Base-by-base conservation (phyloP, 1,140 invertebrate species). In the Anadara kagoshimensis region DNA sequence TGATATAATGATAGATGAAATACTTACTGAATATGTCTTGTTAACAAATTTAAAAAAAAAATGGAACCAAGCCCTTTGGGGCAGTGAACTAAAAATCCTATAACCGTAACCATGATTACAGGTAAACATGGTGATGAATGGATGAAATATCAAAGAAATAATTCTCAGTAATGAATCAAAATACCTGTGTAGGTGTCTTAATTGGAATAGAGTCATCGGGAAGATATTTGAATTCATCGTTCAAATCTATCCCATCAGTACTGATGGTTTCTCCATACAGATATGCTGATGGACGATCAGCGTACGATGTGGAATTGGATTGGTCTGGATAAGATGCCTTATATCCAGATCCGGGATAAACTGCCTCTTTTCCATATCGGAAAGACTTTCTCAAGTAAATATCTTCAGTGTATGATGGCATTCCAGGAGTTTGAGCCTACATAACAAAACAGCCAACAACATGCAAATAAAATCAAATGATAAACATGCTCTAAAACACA, bases 331-430 rank as follows among this genome's bases (percentile, higher is more conserved):
- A 72, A 43, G 70, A 62, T 36, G 29, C 7, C 20, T 69, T 68
- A 61, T 75, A 75, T 18, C 66, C 73, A 51, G 73, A 75, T 12
- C 73, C 47, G n/a, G 73, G 73, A 65, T 75, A 75, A 18, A 75
- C 61, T 8, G 74, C 75, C 18, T 75, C 77, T 45, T 64, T 74
- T 63, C 78, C 77, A 12, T 78, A 78, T 56, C 83, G 78, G 49
- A 85, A 70, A 45, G 84, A 85, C 54, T 82, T 76, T 45, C 83
- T 78, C 10, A 78, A 74, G 72, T 83, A 85, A 26, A 85, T 72
- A 66, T 85, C 84, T 65, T 84, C 84, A 8, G 71, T 67, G 7
- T 36, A 36, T 64, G 78, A 85, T 24, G 75, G 74, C 49, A 76
- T 49, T n/a, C 69, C 57, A 18, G 66, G 61, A 43, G 44, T 63